Evolutionary conservation across 2,888 invertebrate genomes (phyloP).

Genomic region (Sipha maydis): DNA sequence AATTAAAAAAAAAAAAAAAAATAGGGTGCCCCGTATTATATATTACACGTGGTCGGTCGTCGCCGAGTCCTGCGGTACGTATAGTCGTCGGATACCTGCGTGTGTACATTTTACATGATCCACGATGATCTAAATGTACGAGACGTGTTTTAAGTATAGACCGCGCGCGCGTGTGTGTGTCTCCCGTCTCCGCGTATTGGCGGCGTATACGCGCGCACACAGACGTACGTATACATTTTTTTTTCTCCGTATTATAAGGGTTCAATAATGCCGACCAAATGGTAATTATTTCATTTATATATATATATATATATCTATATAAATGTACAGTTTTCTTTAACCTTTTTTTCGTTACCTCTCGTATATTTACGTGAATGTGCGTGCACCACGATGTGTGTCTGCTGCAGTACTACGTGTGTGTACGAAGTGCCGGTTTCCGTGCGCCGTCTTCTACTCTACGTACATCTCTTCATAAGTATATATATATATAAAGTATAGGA

Average conservation of each 20-base stretch:
- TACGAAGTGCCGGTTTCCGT: slow-evolving; percentile 25
- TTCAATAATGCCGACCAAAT: slow-evolving; percentile 47
- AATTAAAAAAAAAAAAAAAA: no score
- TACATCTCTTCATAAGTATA: background rate
- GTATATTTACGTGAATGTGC: slow-evolving; percentile 3
- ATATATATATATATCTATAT: no score
- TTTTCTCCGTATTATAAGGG: background rate
- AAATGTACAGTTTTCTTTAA: background rate
- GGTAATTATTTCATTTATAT: slow-evolving; percentile 30
- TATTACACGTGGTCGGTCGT: no score
- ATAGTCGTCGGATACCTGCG: background rate
- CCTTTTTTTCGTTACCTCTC: slow-evolving; percentile 1
- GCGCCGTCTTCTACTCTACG: background rate
- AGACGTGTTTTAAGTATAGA: slow-evolving; percentile 28
- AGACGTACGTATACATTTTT: background rate
- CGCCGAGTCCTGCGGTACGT: background rate
- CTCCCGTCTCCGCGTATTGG: slow-evolving; percentile 23
- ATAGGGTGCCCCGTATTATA: no score
- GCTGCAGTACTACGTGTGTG: background rate
- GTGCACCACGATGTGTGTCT: slow-evolving; percentile 22
- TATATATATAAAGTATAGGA: background rate
- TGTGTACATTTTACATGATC: no score
- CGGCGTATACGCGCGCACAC: background rate
- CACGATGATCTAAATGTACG: background rate
- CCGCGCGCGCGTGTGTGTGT: slow-evolving; percentile 10